A percentile compares a stretch with the other conserved stretches of the same genome.
Evolutionary conservation across 1,140 invertebrate genomes (phyloP).

Genomic region (Ips typographus): DNA sequence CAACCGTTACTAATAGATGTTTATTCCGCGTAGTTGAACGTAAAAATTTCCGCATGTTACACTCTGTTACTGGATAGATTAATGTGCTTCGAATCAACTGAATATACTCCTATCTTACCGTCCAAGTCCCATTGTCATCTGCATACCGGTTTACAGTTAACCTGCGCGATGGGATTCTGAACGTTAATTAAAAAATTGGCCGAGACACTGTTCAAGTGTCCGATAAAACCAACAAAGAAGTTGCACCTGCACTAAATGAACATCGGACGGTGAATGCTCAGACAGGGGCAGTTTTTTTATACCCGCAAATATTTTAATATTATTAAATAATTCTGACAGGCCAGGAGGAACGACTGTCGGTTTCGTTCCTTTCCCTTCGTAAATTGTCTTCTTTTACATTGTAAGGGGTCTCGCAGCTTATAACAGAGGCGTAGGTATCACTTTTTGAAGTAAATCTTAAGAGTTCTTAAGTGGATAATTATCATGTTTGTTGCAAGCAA

Average conservation of each 20-base stretch:
- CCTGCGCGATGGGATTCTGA: too few relatives aligned
- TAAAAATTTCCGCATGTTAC: slow-evolving; percentile 2
- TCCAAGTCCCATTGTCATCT: not conserved
- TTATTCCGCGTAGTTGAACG: slow-evolving; percentile 15
- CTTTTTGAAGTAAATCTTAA: not conserved
- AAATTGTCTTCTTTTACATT: slow-evolving; percentile 12
- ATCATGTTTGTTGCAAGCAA: not conserved
- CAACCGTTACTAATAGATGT: slow-evolving; percentile 19
- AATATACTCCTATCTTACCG: not conserved
- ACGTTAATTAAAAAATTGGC: too few relatives aligned
- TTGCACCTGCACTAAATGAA: slow-evolving; percentile 43
- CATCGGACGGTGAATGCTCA: slow-evolving; percentile 37
- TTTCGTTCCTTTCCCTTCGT: slow-evolving; percentile 7
- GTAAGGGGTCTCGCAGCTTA: not conserved
- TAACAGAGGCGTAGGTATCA: not conserved
- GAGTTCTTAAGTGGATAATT: not conserved
- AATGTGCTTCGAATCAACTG: not conserved
- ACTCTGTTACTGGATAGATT: not conserved
- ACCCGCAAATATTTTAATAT: slow-evolving; percentile 48
- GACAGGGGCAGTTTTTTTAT: slow-evolving; percentile 37
- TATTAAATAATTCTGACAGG: slow-evolving; percentile 46
- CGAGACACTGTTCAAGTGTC: too few relatives aligned
- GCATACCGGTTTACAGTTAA: not conserved
- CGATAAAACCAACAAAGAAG: slow-evolving; percentile 33
- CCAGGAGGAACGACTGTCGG: slow-evolving; percentile 16